Conservation (phyloP, 1,140 invertebrate genomes). For the Leptonema lineaticorne region DNA sequence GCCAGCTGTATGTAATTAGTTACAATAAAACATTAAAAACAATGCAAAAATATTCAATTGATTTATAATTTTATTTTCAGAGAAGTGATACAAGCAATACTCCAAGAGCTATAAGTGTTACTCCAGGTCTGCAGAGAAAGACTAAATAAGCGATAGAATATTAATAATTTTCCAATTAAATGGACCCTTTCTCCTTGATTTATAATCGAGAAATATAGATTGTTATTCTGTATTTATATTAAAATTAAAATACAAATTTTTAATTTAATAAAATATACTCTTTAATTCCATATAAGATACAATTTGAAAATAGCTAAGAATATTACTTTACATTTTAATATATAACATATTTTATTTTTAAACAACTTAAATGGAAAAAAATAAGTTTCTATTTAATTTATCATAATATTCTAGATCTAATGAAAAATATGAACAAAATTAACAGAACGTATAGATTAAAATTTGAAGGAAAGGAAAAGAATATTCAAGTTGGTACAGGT, state of each 20-base stretch:
- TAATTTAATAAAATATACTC: neutral
- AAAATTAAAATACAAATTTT: constrained; percentile 12
- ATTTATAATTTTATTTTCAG: constrained; percentile 31
- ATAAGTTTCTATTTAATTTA: no score
- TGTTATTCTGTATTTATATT: constrained; percentile 11
- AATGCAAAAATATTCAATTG: neutral
- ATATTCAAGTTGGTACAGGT: neutral
- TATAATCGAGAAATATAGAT: constrained; percentile 12
- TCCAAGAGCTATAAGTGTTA: constrained; percentile 49
- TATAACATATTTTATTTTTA: no score
- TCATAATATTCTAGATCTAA: no score
- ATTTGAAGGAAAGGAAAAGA: no score
- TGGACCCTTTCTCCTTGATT: constrained; percentile 24
- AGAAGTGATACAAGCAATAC: constrained; percentile 38
- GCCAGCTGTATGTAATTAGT: constrained; percentile 29
- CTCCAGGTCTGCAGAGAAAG: constrained; percentile 54
- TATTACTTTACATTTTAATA: no score
- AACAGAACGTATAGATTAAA: no score
- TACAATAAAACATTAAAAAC: neutral
- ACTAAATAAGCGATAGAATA: constrained; percentile 51
- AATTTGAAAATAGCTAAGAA: no score
- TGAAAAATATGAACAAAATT: no score
- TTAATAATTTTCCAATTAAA: constrained; percentile 33
- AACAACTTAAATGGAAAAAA: no score
- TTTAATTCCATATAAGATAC: neutral